Base-by-base conservation (phyloP, 53 echinoderm and acorn worm genomes). In the Henricia sp. region DNA sequence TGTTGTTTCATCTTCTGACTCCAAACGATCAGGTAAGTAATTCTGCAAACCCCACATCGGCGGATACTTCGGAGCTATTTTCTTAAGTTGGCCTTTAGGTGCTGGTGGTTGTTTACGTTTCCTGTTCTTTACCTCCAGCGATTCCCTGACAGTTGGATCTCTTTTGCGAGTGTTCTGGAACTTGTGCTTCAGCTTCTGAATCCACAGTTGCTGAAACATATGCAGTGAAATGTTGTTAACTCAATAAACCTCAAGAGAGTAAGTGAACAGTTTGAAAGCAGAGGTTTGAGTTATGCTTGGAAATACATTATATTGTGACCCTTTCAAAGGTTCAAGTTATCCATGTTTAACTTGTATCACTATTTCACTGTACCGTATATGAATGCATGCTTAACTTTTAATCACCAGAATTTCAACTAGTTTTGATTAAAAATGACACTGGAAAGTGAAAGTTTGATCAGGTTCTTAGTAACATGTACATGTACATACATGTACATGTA, bases 1-100 rank as follows among this genome's bases (percentile, higher is more conserved):
- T 36, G 80, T 51, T 50, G 20, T 58, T 39, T 78, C 63, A 23
- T 78, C 80, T 78, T 78, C 80, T 13, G 80, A 78, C 4, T 8
- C 38, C 17, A 39, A 16, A 38, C 80, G 51, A 37, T 17, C 24
- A 24, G 80, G 63, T 42, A 42, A 41, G 56, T 78, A 78, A 43
- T 78, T 78, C 60, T 41, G 28, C 80, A 78, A 51, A 35, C 80
- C 80, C 36, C 44, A 78, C 80, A 78, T 63, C 39, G 63, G 80
- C 17, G 80, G 80, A 16, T 78, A 78, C 38, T 52, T 12, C 29
- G 80, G 37, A 36, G 64, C 55, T 8, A 19, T 68, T 12, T 41
- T 58, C 37, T 35, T 78, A 27, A 16, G 39, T 62, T 78, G 58
- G 29, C 23, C 32, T 43, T 17, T 19, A 30, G 29, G 24, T 62